Evolutionary conservation across 2,797 vertebrate species (phyloP), one percentile per base, ranked within the genome.

Genomic region (Neosilurus mollespiculum): DNA sequence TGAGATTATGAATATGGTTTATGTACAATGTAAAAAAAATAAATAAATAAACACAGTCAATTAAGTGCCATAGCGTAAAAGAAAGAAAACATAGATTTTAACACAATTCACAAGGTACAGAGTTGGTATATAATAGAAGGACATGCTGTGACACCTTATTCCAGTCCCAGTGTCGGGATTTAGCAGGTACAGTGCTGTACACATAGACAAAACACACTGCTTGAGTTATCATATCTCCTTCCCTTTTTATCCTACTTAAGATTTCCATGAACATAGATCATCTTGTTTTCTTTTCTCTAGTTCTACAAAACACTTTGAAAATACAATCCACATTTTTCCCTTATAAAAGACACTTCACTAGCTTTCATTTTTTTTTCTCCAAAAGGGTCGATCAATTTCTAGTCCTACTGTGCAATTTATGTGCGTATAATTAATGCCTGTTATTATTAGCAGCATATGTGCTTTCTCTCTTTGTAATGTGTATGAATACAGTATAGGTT

Each of bases 11-110:
- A 11, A 49, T 79, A 67, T 79, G 34, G n/a, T 71, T 85, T 84
- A 82, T 88, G 53, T 88, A 88, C 87, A 88, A 72, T 56, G 67
- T 76, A 34, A 9, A 77, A 81, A 53, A 87, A 87, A 87, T 88
- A 88, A 88, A 87, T 88, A 88, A 79, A 80, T 80, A 59, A 78
- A 83, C 78, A 77, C 58, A 6, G 34, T 81, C 53, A 82, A 82
- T 66, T 83, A 88, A 86, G 85, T 87, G 86, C 87, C 65, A 64
- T 73, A 69, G 83, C 64, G 71, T 82, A 79, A 66, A 70, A 70
- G 66, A 80, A 81, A 37, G 65, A 51, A 80, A 66, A 24, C 34
- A 73, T 30, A 65, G 11, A 10, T 67, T 8, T 72, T 22, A 12
- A 26, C 54, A 71, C 16, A 12, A 54, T 51, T 56, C 26, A 58